A percentile compares a stretch with the other conserved stretches of the same genome.
phyloP scores from a whole-genome alignment of 2,113 vertebrate species.

The Paramisgurnus dabryanus region DNA sequence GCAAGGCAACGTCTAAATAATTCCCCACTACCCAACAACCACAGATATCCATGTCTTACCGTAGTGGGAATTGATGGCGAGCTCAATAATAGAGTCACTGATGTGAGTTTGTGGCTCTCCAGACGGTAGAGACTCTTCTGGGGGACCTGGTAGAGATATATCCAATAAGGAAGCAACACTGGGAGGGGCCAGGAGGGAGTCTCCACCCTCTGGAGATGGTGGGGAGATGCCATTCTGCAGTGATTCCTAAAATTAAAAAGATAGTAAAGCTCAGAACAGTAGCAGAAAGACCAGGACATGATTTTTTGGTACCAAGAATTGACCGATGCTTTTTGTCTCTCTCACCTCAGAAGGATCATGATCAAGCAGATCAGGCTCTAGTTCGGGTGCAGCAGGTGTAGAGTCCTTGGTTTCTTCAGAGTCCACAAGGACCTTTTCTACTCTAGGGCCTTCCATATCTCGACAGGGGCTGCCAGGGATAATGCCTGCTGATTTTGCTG shows the following conservation, averaged over 20 bases:
- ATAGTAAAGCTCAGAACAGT: not conserved
- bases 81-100: constrained; percentile 98
- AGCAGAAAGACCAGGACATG: not conserved
- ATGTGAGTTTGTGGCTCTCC: constrained; percentile 91
- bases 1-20: too few species aligned
- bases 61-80: constrained; percentile 96
- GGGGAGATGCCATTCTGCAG: constrained; percentile 81
- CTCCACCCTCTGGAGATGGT: constrained; percentile 73
- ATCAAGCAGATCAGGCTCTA: constrained; percentile 63
- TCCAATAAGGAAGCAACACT: constrained; percentile 94
- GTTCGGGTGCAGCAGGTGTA: constrained; percentile 42
- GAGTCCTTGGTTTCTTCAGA: constrained; percentile 64
- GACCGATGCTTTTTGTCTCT: constrained; percentile 36
- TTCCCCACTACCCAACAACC: too few species aligned
- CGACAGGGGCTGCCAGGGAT: constrained; percentile 85
- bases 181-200: constrained; percentile 87
- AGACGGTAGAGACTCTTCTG: constrained; percentile 90
- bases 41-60: constrained; percentile 65
- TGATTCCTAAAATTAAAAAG: constrained; percentile 63
- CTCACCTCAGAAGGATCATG: constrained; percentile 71
- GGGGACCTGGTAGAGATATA: constrained; percentile 94
- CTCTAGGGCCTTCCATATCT: constrained; percentile 67
- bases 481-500: constrained; percentile 94
- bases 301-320: not conserved
- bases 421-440: constrained; percentile 59